A percentile compares a stretch with the other conserved stretches of the same genome.
These are phyloP conservation scores for Lydus trimaculatus DNA, from an alignment of 2,888 invertebrate genomes.

Conservation along the genomic window DNA sequence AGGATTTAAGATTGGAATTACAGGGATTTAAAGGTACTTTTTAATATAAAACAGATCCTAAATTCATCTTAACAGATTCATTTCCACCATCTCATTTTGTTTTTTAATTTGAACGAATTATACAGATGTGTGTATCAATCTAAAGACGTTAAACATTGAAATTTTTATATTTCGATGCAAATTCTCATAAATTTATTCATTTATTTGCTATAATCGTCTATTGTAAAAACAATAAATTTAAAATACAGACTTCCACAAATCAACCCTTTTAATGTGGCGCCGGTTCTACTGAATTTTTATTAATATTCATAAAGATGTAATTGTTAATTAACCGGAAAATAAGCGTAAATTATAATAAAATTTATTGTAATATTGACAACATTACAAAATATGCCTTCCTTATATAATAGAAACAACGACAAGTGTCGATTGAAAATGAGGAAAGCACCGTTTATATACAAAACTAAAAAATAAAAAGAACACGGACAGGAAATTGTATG, in stretches of 20 bases:
- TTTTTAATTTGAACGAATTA: neutral
- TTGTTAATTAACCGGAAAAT: neutral
- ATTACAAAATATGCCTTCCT: neutral
- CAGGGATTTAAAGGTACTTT: neutral
- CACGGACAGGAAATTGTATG: slow-evolving; percentile 48
- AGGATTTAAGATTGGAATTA: neutral
- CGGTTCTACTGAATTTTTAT: too few species aligned
- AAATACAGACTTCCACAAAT: too few species aligned
- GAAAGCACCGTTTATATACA: slow-evolving; percentile 2
- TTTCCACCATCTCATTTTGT: neutral
- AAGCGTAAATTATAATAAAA: neutral
- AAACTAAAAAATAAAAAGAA: too few species aligned
- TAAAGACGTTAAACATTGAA: too few species aligned
- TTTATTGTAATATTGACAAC: neutral
- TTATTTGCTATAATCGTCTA: too few species aligned
- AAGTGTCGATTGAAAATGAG: slow-evolving; percentile 24
- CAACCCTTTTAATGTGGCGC: too few species aligned
- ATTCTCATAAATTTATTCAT: too few species aligned
- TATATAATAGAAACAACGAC: slow-evolving; percentile 3
- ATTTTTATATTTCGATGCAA: neutral
- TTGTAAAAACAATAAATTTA: too few species aligned
- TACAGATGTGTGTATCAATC: neutral
- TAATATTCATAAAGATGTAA: neutral
- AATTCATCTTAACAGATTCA: neutral
- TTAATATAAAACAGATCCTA: neutral